phyloP scores from a whole-genome alignment of 2,797 vertebrate genomes.

The Melanotaenia nigrans region DNA sequence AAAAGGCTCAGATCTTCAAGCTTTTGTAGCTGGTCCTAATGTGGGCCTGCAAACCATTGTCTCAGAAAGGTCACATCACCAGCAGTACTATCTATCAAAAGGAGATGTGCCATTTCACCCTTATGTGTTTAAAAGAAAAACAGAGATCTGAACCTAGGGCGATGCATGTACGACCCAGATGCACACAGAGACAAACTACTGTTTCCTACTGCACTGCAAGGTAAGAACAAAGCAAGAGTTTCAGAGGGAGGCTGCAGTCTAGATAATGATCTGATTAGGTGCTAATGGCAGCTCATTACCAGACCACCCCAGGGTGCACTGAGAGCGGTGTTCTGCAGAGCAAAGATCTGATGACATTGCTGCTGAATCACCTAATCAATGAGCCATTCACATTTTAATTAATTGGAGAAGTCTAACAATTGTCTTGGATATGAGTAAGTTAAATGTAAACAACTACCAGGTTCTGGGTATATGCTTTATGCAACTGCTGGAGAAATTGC shows the following conservation, averaged over 20 bases:
- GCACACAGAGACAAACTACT: not conserved
- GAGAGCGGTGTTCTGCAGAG: conserved; percentile 36
- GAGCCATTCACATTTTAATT: conserved; percentile 12
- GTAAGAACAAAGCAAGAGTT: conserved; percentile 31
- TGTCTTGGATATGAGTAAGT: not conserved
- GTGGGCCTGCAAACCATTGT: conserved; percentile 13
- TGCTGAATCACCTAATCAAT: conserved; percentile 41
- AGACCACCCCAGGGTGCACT: conserved; percentile 39
- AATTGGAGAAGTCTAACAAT: not conserved
- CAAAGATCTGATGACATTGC: conserved; percentile 44
- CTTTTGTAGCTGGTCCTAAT: conserved; percentile 26
- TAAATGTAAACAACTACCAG: conserved; percentile 3
- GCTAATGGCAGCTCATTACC: conserved; percentile 65
- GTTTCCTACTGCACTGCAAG: conserved; percentile 44
- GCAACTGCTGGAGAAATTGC: not conserved
- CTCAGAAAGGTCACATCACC: conserved; percentile 68
- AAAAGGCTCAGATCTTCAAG: conserved; percentile 25
- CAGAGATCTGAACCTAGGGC: conserved; percentile 16
- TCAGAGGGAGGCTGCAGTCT: conserved; percentile 35
- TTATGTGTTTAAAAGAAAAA: conserved; percentile 26
- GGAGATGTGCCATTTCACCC: conserved; percentile 33
- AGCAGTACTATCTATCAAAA: conserved; percentile 36
- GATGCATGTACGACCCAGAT: conserved; percentile 6
- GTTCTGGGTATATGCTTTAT: not conserved
- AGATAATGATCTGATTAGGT: conserved; percentile 65